Conservation (phyloP, 2,113 vertebrate species). For the Zosterops japonicus region DNA sequence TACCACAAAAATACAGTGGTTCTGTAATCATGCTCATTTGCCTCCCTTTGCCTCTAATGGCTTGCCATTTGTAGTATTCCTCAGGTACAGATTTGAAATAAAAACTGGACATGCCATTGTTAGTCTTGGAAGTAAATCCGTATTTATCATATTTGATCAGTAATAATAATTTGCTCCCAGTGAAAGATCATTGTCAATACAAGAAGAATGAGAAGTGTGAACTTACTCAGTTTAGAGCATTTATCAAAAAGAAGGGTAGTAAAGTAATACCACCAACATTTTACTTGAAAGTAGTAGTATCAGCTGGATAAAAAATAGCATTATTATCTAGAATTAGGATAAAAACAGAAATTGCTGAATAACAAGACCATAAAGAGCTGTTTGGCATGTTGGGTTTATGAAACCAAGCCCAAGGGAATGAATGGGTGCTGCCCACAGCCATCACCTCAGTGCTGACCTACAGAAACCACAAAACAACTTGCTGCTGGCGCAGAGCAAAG, state of each 20-base stretch:
- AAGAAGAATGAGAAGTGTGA: background rate
- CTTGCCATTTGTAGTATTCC: background rate
- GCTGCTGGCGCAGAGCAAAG: background rate
- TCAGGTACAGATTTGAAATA: background rate
- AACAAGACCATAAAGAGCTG: background rate
- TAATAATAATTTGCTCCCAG: background rate
- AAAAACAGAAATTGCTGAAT: background rate
- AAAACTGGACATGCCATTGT: background rate
- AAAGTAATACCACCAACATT: background rate
- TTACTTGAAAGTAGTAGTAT: background rate
- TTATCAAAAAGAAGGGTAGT: background rate
- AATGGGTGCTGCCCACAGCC: background rate
- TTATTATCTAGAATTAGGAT: background rate
- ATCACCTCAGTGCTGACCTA: background rate
- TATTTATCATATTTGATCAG: background rate
- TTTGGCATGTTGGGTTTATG: background rate
- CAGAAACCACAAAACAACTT: background rate
- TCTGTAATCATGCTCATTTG: background rate
- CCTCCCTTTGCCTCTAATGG: background rate
- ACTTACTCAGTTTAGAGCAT: background rate
- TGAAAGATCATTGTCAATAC: background rate
- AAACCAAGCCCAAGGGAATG: background rate
- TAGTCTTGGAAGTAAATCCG: background rate
- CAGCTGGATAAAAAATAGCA: background rate
- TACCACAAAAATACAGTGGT: background rate